Percentiles rank a stretch among this genome's conserved stretches.
phyloP scores from a whole-genome alignment of 2,888 invertebrate species.

The Aporophyla nigra region DNA sequence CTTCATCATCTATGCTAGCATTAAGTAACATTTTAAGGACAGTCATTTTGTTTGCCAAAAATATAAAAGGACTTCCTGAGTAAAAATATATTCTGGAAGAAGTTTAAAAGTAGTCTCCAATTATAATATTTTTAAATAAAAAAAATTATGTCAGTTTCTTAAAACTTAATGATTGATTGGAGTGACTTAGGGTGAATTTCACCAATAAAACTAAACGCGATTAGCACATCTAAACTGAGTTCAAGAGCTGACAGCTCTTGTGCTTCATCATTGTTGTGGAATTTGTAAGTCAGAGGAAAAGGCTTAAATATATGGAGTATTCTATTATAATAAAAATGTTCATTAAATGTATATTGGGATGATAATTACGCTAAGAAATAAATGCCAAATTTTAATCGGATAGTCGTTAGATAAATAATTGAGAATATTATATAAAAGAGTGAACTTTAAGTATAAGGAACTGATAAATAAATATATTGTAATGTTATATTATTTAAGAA shows the following conservation, averaged over 20 bases:
- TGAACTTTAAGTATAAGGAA: conserved; percentile 56
- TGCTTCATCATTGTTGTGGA: neutral
- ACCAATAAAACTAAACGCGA: neutral
- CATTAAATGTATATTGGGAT: conserved; percentile 38
- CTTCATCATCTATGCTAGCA: conserved; percentile 16
- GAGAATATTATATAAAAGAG: conserved; percentile 26
- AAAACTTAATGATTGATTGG: neutral
- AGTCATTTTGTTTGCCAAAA: conserved; percentile 31
- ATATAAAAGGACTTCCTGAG: neutral
- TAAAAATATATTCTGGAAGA: neutral
- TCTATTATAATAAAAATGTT: conserved; percentile 14
- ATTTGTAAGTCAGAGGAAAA: neutral
- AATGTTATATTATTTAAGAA: conserved; percentile 25
- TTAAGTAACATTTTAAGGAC: conserved; percentile 15
- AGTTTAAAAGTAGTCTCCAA: neutral
- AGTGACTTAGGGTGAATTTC: neutral
- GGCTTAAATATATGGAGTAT: neutral
- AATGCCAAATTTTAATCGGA: conserved; percentile 49
- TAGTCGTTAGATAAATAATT: conserved; percentile 32
- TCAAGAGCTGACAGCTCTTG: neutral
- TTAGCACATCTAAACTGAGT: neutral
- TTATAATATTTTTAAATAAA: neutral
- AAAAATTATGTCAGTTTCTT: conserved; percentile 1
- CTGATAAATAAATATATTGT: conserved; percentile 49
- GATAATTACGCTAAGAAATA: conserved; percentile 33